phyloP scores from a whole-genome alignment of 2,888 invertebrate species.

The Stratiomys singularior region DNA sequence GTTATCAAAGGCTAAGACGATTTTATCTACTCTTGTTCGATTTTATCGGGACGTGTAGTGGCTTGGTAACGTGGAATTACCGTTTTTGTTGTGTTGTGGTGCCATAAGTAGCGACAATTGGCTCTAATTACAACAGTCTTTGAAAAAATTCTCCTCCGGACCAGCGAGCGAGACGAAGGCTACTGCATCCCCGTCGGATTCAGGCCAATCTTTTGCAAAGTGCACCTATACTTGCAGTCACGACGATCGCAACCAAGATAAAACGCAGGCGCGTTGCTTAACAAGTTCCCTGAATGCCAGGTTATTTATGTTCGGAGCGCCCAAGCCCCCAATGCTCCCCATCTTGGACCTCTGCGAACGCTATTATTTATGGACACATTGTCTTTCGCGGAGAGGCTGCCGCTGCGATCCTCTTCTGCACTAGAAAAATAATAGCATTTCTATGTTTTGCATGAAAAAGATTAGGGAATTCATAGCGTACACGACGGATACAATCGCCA shows the following conservation, averaged over 20 bases:
- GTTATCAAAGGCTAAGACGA: slow-evolving; percentile 25
- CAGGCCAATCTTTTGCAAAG: slow-evolving; percentile 33
- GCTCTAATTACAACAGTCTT: slow-evolving; percentile 41
- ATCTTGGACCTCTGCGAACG: slow-evolving; percentile 15
- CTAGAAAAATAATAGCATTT: slow-evolving; percentile 36
- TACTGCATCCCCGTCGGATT: slow-evolving; percentile 17
- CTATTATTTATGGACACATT: slow-evolving; percentile 46
- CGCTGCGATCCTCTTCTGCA: slow-evolving; percentile 19
- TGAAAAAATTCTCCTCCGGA: slow-evolving; percentile 22
- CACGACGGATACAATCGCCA: slow-evolving; percentile 18
- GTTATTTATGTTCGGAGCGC: slow-evolving; percentile 36
- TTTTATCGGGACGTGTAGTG: slow-evolving; percentile 21
- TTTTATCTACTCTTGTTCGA: slow-evolving; percentile 33
- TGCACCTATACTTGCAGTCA: slow-evolving; percentile 11
- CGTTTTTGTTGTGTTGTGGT: slow-evolving; percentile 11
- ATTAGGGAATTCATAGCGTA: slow-evolving; percentile 26
- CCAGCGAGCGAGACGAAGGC: not conserved
- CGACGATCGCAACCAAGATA: slow-evolving; percentile 37
- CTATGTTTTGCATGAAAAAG: slow-evolving; percentile 36
- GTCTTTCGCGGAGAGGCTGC: slow-evolving; percentile 21
- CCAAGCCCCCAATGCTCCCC: slow-evolving; percentile 2
- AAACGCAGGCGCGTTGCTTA: slow-evolving; percentile 44
- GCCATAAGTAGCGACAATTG: slow-evolving; percentile 42
- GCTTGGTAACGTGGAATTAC: slow-evolving; percentile 17
- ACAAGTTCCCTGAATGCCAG: slow-evolving; percentile 39